Evolutionary conservation across 2,888 invertebrate species (phyloP).

Genomic region (Ryuthela nishihirai): DNA sequence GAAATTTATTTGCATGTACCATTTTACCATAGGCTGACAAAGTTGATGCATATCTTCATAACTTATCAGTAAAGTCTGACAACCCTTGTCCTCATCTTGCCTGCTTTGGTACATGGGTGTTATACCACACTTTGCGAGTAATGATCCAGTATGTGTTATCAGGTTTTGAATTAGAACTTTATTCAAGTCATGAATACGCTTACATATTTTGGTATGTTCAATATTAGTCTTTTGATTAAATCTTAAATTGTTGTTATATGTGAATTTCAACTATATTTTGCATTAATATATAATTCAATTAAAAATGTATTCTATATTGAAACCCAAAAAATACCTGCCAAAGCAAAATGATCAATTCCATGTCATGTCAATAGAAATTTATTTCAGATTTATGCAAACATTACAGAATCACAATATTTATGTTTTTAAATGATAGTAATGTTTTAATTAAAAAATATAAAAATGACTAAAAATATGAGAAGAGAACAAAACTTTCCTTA

Average conservation of each 20-base stretch:
- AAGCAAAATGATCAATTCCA: neutral
- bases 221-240: no score
- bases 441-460: no score
- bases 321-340: neutral
- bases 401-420: no score
- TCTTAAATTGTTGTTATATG: neutral
- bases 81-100: conserved; percentile 69
- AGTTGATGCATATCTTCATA: conserved; percentile 77
- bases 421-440: no score
- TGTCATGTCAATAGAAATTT: neutral
- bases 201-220: conserved; percentile 81
- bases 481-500: no score
- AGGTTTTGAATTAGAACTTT: conserved; percentile 92
- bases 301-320: neutral
- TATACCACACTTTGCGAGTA: conserved; percentile 85
- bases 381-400: neutral
- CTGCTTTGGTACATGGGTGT: conserved; percentile 89
- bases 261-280: neutral
- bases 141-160: conserved; percentile 92
- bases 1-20: no score
- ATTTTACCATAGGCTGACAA: conserved; percentile 93
- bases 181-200: conserved; percentile 92
- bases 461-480: no score
- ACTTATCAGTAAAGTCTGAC: conserved; percentile 64
- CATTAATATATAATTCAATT: neutral